Conservation (phyloP, 2,797 vertebrate species). For the Spinus olivaceus region DNA sequence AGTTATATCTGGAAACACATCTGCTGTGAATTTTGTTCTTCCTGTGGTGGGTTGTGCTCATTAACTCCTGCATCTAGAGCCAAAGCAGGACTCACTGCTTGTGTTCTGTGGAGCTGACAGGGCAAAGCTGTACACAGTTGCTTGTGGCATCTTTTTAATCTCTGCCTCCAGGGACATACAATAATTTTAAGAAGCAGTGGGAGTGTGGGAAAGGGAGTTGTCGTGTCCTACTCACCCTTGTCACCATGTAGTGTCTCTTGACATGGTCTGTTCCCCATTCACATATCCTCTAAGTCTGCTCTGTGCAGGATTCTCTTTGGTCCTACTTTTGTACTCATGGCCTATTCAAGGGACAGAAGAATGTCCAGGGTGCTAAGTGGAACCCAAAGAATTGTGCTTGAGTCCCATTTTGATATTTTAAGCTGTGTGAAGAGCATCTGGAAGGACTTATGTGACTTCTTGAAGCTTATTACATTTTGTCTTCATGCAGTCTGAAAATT, state of each 20-base stretch:
- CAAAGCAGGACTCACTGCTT: neutral
- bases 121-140: neutral
- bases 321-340: neutral
- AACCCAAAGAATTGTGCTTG: neutral
- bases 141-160: neutral
- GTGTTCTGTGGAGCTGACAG: neutral
- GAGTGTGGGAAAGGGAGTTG: neutral
- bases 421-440: neutral
- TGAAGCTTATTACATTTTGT: neutral
- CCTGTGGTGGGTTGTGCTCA: neutral
- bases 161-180: neutral
- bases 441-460: neutral
- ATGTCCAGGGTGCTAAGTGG: neutral
- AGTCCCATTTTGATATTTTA: neutral
- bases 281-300: neutral
- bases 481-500: neutral
- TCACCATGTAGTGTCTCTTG: neutral
- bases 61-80: neutral
- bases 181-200: neutral
- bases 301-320: neutral
- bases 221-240: neutral
- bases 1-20: slow-evolving; percentile 14
- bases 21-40: neutral
- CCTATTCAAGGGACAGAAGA: neutral
- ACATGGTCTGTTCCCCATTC: neutral